Evolutionary conservation across 2,888 invertebrate species (phyloP).

Genomic region (Mechanitis mazaeus): DNA sequence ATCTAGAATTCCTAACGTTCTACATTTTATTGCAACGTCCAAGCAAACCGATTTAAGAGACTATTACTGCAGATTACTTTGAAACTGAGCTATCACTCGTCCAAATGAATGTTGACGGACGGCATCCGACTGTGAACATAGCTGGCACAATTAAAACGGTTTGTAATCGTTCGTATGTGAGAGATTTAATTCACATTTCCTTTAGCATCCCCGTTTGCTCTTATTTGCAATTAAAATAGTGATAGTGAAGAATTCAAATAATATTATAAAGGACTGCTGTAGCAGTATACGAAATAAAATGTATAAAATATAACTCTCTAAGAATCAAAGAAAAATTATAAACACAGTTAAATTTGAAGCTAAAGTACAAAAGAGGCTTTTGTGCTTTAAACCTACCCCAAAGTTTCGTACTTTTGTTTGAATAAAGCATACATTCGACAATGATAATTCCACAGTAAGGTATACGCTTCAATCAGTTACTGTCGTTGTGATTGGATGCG

Average conservation of each 20-base stretch:
- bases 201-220: background rate
- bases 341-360: too few species aligned
- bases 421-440: background rate
- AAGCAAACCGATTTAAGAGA: slow-evolving; percentile 18
- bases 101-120: slow-evolving; percentile 29
- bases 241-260: background rate
- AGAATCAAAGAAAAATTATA: too few species aligned
- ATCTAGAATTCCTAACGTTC: slow-evolving; percentile 3
- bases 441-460: slow-evolving; percentile 21
- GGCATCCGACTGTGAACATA: slow-evolving; percentile 11
- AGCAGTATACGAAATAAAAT: too few species aligned
- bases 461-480: slow-evolving; percentile 41
- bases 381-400: too few species aligned
- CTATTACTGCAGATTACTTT: slow-evolving; percentile 22
- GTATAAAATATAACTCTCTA: too few species aligned
- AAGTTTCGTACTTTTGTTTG: background rate
- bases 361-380: too few species aligned
- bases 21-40: slow-evolving; percentile 8
- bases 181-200: slow-evolving; percentile 11
- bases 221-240: slow-evolving; percentile 3
- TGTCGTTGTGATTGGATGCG: slow-evolving; percentile 42
- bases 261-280: background rate
- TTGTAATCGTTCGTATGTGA: slow-evolving; percentile 14
- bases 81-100: slow-evolving; percentile 17
- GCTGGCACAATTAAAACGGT: slow-evolving; percentile 18